Base-by-base conservation (phyloP, 2,113 vertebrate genomes). In the Nycticryphes semicollaris region DNA sequence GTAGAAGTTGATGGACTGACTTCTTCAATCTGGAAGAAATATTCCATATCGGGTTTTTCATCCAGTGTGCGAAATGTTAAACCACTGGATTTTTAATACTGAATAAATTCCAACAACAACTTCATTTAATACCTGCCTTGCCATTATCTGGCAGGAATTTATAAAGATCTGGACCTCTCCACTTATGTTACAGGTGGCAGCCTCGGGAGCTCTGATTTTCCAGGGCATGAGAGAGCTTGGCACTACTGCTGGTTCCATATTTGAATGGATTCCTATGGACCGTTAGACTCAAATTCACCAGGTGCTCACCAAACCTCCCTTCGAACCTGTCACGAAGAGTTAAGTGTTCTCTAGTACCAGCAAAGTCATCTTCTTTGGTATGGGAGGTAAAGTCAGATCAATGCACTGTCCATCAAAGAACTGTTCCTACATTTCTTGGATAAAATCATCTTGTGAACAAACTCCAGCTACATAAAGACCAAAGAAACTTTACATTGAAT, bases 161-260 rank as follows among this genome's bases (percentile, higher is more conserved):
- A 57, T 97, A 97, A 97, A 97, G 96, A 96, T 96, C 93, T 96
- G 96, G 96, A 97, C 96, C 95, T 97, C 62, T 97, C 94, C 96
- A 97, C 96, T 97, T 97, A 96, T 97, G 96, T 97, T 97, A 91
- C 96, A 97, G 96, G 96, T 97, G 96, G 84, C 96, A 97, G 95
- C 96, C 96, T 97, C 86, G 86, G 96, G 94, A 95, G 96, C 96
- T 97, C 96, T 96, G 96, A 96, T 96, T 97, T 96, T 96, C 96
- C 96, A 96, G 96, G 96, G 96, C 95, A 95, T 96, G 95, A 96
- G 94, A 96, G 95, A 96, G 95, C 94, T 97, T 97, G 96, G 84
- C 91, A 96, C 94, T 97, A 96, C 95, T 96, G 94, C 95, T 96
- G 96, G 91, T 97, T 97, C 93, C 95, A 97, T 97, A 95, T 95